Percentiles rank a stretch among this genome's conserved stretches.
phyloP scores from a whole-genome alignment of 2,797 vertebrate species.

The Xenentodon cancila region DNA sequence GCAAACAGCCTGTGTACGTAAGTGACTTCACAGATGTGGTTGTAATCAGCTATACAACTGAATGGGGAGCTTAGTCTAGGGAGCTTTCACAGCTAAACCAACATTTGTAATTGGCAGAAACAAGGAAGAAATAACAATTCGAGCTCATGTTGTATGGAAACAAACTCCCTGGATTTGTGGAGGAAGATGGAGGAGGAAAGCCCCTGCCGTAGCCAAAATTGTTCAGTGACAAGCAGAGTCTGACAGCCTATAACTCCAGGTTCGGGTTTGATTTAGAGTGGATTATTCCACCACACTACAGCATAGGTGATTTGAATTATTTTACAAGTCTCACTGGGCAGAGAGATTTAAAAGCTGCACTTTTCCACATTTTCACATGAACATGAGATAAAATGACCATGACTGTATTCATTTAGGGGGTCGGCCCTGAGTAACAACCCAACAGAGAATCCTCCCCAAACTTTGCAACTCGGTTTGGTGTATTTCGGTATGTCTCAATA shows the following conservation, averaged over 20 bases:
- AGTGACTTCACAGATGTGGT: conserved; percentile 13
- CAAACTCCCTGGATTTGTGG: conserved; percentile 1
- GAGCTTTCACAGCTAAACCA: conserved; percentile 1
- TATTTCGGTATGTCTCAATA: no score
- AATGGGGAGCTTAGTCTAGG: not conserved
- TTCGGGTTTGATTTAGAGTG: not conserved
- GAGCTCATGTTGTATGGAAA: not conserved
- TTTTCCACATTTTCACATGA: not conserved
- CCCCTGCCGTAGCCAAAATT: not conserved
- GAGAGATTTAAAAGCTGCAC: no score
- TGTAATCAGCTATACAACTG: not conserved
- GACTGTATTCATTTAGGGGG: not conserved
- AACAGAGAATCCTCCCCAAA: no score
- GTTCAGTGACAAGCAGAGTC: no score
- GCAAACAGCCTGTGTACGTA: conserved; percentile 36
- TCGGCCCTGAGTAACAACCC: no score
- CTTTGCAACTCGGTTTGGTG: no score
- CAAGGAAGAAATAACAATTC: conserved; percentile 1
- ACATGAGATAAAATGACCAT: not conserved
- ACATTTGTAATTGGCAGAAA: not conserved
- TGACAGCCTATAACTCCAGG: not conserved
- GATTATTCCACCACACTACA: not conserved
- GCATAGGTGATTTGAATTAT: no score
- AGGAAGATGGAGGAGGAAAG: conserved; percentile 3
- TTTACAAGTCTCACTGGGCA: no score